Conservation (phyloP, 2,797 vertebrate genomes). For the Acrocephalus scirpaceus region DNA sequence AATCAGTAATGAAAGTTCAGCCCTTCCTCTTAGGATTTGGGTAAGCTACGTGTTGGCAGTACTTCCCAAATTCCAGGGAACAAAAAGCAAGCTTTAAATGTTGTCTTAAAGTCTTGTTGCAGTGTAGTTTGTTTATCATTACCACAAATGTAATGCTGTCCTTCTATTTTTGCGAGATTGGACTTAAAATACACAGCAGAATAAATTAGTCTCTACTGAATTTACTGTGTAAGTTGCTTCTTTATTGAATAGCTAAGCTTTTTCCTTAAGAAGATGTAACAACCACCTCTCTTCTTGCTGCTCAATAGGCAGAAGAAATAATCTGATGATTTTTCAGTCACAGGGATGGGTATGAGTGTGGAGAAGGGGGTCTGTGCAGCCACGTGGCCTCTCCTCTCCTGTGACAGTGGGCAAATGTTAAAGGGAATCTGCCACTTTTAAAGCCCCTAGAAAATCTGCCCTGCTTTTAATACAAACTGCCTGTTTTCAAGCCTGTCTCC, state of each 20-base stretch:
- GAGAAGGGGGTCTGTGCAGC: background rate
- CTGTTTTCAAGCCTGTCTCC: background rate
- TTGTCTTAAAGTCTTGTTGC: background rate
- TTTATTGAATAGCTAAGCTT: background rate
- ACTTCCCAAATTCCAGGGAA: slow-evolving; percentile 9
- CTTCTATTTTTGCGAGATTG: background rate
- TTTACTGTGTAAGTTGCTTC: background rate
- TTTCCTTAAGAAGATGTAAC: background rate
- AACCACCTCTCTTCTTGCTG: background rate
- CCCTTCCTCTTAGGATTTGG: slow-evolving; percentile 55
- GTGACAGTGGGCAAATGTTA: background rate
- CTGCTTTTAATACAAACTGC: background rate
- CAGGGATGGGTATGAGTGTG: background rate
- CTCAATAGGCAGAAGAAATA: background rate
- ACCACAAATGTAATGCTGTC: background rate
- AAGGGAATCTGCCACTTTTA: background rate
- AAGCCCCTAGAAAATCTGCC: background rate
- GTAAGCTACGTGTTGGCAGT: slow-evolving; percentile 14
- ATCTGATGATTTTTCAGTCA: background rate
- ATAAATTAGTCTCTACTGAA: background rate
- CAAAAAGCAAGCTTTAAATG: background rate
- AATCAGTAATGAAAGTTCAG: slow-evolving; percentile 54
- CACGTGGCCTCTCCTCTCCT: background rate
- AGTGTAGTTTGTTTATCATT: background rate
- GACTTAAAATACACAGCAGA: background rate